Evolutionary conservation across 2,113 vertebrate species (phyloP).

Genomic region (Zingel zingel): DNA sequence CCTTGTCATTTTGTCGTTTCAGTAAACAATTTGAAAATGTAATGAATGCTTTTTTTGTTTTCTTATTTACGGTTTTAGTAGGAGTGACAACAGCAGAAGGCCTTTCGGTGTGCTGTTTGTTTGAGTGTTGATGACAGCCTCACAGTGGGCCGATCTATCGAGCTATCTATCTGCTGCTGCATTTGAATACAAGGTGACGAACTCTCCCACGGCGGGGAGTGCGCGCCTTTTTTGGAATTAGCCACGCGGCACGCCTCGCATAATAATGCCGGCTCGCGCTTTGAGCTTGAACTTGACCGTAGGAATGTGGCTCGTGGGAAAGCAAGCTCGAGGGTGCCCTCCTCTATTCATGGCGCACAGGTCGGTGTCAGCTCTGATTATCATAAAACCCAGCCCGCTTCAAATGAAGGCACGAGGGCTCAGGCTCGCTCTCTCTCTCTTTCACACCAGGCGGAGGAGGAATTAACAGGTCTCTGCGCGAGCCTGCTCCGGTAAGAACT

Average conservation of each 20-base stretch:
- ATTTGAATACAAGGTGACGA: constrained; percentile 64
- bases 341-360: constrained; percentile 76
- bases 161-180: constrained; percentile 22
- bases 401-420: constrained; percentile 80
- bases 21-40: not conserved
- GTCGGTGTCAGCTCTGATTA: constrained; percentile 84
- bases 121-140: constrained; percentile 36
- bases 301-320: constrained; percentile 84
- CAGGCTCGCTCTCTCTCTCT: constrained; percentile 60
- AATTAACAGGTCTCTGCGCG: constrained; percentile 60
- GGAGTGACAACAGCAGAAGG: constrained; percentile 4
- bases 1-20: not conserved
- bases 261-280: constrained; percentile 73
- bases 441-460: constrained; percentile 68
- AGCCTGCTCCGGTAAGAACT: constrained; percentile 69
- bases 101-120: constrained; percentile 13
- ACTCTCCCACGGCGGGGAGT: constrained; percentile 71
- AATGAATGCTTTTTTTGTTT: not conserved
- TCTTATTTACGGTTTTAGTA: not conserved
- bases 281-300: constrained; percentile 88
- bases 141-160: constrained; percentile 37
- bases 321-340: constrained; percentile 72
- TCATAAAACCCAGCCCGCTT: constrained; percentile 83
- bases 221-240: constrained; percentile 77
- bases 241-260: constrained; percentile 77